These are phyloP conservation scores for Hydrochoerus hydrochaeris DNA, from an alignment of 2,113 vertebrate species.

Conservation along the genomic window DNA sequence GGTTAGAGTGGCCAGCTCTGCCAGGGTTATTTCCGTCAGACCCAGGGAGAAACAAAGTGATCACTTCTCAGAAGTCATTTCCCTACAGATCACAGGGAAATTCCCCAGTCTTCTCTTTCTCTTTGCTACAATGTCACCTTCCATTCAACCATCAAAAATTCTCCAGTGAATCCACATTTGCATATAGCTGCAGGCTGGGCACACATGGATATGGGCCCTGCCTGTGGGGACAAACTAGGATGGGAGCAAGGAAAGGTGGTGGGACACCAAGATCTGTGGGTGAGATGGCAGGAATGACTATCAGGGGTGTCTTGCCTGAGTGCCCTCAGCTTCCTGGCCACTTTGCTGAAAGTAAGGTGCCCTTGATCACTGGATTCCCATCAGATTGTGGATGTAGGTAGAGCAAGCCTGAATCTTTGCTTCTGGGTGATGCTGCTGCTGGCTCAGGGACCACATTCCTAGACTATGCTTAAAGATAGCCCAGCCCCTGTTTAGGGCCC, in stretches of 20 bases:
- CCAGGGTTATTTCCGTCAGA: not conserved
- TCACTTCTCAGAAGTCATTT: not conserved
- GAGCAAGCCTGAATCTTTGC: not conserved
- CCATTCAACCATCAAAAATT: not conserved
- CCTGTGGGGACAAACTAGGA: not conserved
- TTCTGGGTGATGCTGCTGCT: not conserved
- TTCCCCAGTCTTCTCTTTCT: not conserved
- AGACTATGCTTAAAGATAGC: not conserved
- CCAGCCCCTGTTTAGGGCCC: not conserved
- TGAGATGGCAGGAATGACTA: not conserved
- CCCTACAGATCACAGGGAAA: not conserved
- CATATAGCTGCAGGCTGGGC: not conserved
- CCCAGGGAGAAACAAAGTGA: not conserved
- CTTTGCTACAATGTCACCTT: not conserved
- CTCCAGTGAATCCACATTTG: not conserved
- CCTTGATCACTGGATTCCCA: not conserved
- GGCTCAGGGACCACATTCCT: too few relatives aligned
- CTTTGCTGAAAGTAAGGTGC: not conserved
- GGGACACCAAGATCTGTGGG: accelerated
- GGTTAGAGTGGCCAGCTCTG: not conserved
- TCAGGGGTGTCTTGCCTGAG: not conserved
- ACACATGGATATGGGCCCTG: too few relatives aligned
- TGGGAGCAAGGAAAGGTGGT: not conserved
- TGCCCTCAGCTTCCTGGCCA: not conserved
- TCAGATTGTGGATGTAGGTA: not conserved